Percentiles rank a stretch among this genome's conserved stretches.
Conservation (phyloP, 1,140 invertebrate species). For the Rhopalosiphum maidis region DNA sequence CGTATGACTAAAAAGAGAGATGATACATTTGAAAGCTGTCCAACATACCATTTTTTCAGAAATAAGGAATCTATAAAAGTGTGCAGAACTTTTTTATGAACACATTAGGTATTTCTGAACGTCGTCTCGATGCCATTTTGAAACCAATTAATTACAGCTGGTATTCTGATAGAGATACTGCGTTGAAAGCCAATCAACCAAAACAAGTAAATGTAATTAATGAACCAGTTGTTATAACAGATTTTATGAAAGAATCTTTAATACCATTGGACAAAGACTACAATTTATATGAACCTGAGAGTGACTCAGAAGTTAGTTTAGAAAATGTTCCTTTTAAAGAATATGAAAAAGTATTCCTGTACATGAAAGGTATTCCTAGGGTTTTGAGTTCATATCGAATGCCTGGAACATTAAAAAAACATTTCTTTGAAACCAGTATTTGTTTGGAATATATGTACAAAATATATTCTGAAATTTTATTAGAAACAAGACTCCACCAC, state of each 20-base stretch:
- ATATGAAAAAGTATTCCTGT: constrained; percentile 3
- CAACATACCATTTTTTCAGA: not conserved
- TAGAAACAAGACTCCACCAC: not conserved
- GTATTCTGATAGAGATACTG: constrained; percentile 26
- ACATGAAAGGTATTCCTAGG: constrained; percentile 42
- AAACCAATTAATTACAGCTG: constrained; percentile 2
- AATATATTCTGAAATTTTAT: constrained; percentile 17
- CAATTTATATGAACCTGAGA: not conserved
- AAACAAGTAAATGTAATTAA: not conserved
- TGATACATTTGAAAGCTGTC: not conserved
- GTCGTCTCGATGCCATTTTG: not conserved
- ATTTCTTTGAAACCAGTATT: constrained; percentile 24
- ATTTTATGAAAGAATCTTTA: constrained; percentile 36
- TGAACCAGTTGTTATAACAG: not conserved
- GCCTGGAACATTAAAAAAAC: not conserved
- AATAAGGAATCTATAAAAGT: not conserved
- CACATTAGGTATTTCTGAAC: constrained; percentile 16
- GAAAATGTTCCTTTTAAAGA: not conserved
- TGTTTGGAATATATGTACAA: constrained; percentile 2
- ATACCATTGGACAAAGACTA: not conserved
- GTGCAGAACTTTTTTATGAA: constrained; percentile 12
- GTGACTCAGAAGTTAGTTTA: not conserved
- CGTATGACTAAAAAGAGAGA: not conserved
- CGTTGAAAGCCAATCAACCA: not conserved
- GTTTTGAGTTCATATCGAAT: not conserved